Base-by-base conservation (phyloP, 1,140 invertebrate genomes). In the Zeugodacus cucurbitae region DNA sequence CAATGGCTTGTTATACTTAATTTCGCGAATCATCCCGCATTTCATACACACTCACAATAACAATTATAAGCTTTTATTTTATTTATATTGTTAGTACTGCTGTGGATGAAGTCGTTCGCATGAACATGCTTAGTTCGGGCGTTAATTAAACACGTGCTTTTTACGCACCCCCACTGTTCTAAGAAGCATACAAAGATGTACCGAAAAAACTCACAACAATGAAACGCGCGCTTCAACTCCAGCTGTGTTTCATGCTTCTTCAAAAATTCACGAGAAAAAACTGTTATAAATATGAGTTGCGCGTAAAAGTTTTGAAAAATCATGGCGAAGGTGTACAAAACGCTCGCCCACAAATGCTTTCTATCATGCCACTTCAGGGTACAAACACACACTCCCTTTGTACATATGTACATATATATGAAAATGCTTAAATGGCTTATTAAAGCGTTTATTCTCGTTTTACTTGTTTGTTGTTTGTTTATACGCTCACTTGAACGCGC, bases 71-170 rank as follows among this genome's bases (percentile, higher is more conserved):
- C 48, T 54, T 78, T 26, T 48, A 11, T 48, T 82, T 44, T 82
- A 82, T 22, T 44, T 82, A 44, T 1, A 11, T 54, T 48, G 26
- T 82, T 48, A 48, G 44, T 29, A 26, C 29, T 10, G 11, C 8
- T 48, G n/a, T n/a, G n/a, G 2, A 48, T 82, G 41, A n/a, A 82
- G 41, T 82, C n/a, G 11, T 48, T 11, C 22, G 41, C n/a, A 3
- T 7, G 20, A 29, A 17, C 74, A 48, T 29, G 74, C 41, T 29
- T 29, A 29, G 41, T 11, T 10, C 11, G 20, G 22, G 6, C 22
- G 74, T 82, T 82, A 82, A 82, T 82, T 82, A 82, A 82, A 82
- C 74, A 82, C 74, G 44, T 82, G 74, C 74, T 82, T 82, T 78
- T 48, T 29, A 37, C 8, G n/a, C 74, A 48, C 41, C 41, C 74